Conservation (phyloP, 2,797 vertebrate species). For the Mionectes olivaceus region DNA sequence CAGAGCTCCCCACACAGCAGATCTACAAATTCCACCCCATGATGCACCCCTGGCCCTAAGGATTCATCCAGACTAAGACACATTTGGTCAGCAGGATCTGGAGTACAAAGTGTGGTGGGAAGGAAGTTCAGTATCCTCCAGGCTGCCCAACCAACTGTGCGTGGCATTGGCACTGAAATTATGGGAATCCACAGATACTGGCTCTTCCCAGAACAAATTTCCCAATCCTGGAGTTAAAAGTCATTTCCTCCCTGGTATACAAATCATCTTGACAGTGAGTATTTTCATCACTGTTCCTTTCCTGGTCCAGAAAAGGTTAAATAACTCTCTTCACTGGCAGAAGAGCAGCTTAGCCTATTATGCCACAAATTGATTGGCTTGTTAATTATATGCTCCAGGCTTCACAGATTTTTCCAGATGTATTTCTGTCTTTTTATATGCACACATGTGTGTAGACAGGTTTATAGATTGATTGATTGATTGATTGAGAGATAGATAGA, state of each 20-base stretch:
- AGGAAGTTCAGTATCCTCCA: neutral
- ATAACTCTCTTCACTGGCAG: neutral
- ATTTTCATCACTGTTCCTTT: neutral
- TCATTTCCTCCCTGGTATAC: neutral
- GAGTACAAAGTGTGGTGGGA: rapidly evolving
- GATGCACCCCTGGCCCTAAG: no score
- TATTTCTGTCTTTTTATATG: neutral
- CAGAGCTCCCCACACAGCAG: neutral
- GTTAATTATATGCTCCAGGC: slow-evolving; percentile 6
- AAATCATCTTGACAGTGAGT: neutral
- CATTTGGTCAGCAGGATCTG: neutral
- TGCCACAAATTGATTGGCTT: neutral
- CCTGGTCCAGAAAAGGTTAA: neutral
- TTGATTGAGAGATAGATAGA: neutral
- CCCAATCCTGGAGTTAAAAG: neutral
- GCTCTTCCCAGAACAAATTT: neutral
- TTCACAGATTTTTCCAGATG: neutral
- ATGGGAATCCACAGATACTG: neutral
- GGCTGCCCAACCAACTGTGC: neutral
- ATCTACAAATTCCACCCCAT: neutral
- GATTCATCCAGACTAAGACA: neutral
- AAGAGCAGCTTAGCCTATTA: neutral
- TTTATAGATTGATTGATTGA: neutral
- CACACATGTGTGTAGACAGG: neutral
- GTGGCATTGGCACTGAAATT: neutral